These are phyloP conservation scores for Pao palembangensis DNA, from an alignment of 2,113 vertebrate genomes.

Conservation along the genomic window DNA sequence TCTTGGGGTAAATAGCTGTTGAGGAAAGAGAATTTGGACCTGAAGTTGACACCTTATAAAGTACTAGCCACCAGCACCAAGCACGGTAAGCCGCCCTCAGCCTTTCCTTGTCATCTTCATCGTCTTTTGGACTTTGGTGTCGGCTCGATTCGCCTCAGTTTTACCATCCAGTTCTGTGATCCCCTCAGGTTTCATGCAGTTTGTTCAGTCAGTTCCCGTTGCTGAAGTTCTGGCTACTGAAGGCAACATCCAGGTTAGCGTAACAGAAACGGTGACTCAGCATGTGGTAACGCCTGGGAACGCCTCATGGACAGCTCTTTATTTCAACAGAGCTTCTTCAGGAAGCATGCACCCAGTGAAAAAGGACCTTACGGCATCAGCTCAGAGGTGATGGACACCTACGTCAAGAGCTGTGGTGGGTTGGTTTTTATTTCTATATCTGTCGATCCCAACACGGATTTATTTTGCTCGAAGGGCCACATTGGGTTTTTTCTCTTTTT, in stretches of 20 bases:
- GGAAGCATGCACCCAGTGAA: slow-evolving; percentile 92
- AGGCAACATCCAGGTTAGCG: slow-evolving; percentile 94
- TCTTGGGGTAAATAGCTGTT: slow-evolving; percentile 75
- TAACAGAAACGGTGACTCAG: not conserved
- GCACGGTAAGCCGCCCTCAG: slow-evolving; percentile 79
- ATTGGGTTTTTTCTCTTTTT: too few species aligned
- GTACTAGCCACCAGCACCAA: slow-evolving; percentile 98
- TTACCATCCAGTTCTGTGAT: not conserved
- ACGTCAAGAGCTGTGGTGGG: slow-evolving; percentile 98
- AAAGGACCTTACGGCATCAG: slow-evolving; percentile 96
- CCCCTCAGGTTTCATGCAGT: slow-evolving; percentile 94
- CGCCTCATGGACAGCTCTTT: not conserved
- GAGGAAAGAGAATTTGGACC: slow-evolving; percentile 95
- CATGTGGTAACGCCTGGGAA: accelerated
- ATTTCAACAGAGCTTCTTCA: slow-evolving; percentile 88
- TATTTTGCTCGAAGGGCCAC: too few species aligned
- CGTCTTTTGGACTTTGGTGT: not conserved
- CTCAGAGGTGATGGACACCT: slow-evolving; percentile 96
- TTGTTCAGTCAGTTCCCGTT: slow-evolving; percentile 96
- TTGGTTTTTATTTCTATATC: not conserved
- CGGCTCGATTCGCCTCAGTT: not conserved
- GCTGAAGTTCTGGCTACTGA: slow-evolving; percentile 96
- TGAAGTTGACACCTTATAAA: slow-evolving; percentile 97
- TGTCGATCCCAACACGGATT: not conserved
- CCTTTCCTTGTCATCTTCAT: not conserved